These are phyloP conservation scores for Dasysyrphus albostriatus DNA, from an alignment of 2,888 invertebrate species.

Conservation along the genomic window DNA sequence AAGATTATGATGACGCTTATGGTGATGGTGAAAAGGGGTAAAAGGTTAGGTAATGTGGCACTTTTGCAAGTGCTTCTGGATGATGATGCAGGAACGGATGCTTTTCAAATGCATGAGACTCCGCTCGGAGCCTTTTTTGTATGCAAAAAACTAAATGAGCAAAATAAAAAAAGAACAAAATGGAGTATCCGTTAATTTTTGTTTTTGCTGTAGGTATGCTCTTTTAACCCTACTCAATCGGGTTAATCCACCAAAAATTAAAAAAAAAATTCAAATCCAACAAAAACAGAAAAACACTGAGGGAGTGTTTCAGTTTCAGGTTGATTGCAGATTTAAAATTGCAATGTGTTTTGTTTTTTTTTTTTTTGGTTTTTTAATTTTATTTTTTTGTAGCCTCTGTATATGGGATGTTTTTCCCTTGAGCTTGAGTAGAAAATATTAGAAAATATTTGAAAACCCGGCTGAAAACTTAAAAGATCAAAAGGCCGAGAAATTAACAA, in stretches of 20 bases:
- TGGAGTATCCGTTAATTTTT: conserved; percentile 44
- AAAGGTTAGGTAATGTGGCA: conserved; percentile 6
- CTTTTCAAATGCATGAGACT: conserved; percentile 47
- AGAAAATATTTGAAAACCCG: no score
- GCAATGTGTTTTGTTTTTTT: conserved; percentile 48
- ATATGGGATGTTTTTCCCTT: conserved; percentile 22
- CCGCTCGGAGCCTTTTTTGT: conserved; percentile 19
- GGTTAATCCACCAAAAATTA: conserved; percentile 30
- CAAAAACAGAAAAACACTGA: conserved; percentile 11
- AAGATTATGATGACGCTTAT: conserved; percentile 47
- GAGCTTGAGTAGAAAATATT: no score
- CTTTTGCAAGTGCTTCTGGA: conserved; percentile 30
- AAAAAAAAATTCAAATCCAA: conserved; percentile 4
- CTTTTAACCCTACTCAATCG: conserved; percentile 36
- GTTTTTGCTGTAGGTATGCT: conserved; percentile 17
- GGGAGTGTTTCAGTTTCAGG: conserved; percentile 52
- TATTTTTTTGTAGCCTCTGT: not conserved
- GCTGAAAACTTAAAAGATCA: no score
- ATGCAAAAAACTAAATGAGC: conserved; percentile 34
- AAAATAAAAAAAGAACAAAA: conserved; percentile 18
- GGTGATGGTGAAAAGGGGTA: not conserved
- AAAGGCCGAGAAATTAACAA: no score
- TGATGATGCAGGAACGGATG: conserved; percentile 26
- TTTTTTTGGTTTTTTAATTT: conserved; percentile 34
- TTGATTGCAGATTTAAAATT: conserved; percentile 68